Percentiles rank a stretch among this genome's conserved stretches.
Evolutionary conservation across 2,113 vertebrate genomes (phyloP).

Genomic region (Scatophagus argus): DNA sequence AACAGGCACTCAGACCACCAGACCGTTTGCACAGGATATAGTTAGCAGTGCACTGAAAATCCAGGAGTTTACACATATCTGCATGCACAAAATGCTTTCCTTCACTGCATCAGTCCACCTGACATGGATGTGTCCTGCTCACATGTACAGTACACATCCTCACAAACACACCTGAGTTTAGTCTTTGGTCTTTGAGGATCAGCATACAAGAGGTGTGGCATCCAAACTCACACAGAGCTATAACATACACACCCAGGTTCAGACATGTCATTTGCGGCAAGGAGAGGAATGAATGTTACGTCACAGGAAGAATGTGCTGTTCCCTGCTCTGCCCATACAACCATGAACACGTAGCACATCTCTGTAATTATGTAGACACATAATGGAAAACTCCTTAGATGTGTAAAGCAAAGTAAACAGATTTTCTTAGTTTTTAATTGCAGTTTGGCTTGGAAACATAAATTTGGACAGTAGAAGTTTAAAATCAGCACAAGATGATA

Average conservation of each 20-base stretch:
- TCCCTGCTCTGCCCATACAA: neutral
- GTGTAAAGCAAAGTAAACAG: neutral
- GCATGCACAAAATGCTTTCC: conserved; percentile 9
- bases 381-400: neutral
- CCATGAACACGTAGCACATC: neutral
- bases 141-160: neutral
- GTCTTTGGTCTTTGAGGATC: neutral
- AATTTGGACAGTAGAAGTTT: neutral
- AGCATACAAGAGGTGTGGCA: conserved; percentile 30
- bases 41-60: conserved; percentile 21
- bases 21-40: conserved; percentile 23
- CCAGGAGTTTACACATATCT: conserved; percentile 33
- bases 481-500: neutral
- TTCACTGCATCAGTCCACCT: neutral
- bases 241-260: conserved; percentile 27
- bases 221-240: neutral
- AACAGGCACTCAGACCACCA: conserved; percentile 30
- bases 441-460: too few species aligned
- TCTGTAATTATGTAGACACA: neutral
- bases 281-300: conserved; percentile 39
- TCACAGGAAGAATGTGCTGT: conserved; percentile 20
- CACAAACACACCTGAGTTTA: neutral
- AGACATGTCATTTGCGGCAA: conserved; percentile 29
- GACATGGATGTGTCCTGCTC: neutral
- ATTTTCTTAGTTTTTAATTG: too few species aligned